A percentile compares a stretch with the other conserved stretches of the same genome.
phyloP scores from a whole-genome alignment of 2,113 vertebrate species.

The Orycteropus afer region DNA sequence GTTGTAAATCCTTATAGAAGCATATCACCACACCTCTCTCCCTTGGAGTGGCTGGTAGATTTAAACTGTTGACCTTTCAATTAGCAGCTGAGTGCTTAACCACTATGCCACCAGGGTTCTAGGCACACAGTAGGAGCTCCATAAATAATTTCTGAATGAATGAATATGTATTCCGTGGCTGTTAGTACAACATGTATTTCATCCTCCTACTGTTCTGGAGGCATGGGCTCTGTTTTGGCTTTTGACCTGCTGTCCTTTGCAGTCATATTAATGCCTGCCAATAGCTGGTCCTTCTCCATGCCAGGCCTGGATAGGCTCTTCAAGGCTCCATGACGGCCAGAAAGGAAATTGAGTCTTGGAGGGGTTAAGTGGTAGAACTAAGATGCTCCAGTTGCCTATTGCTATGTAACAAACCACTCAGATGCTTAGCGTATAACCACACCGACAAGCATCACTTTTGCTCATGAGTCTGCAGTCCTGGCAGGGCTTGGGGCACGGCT shows the following conservation, averaged over 20 bases:
- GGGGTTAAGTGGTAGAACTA: background rate
- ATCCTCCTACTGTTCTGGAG: accelerated
- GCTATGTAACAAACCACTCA: accelerated
- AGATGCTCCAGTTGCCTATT: too few species aligned
- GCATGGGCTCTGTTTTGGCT: background rate
- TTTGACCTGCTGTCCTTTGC: background rate
- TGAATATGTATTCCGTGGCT: accelerated
- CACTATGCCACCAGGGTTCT: background rate
- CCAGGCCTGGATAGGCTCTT: accelerated
- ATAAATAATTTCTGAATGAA: background rate
- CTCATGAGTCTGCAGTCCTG: background rate
- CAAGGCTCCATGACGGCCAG: background rate
- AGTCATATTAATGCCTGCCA: too few species aligned
- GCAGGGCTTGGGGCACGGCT: too few species aligned
- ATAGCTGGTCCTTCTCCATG: background rate
- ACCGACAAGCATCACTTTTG: background rate
- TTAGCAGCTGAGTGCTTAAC: background rate
- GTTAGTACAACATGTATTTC: background rate
- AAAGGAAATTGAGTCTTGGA: background rate
- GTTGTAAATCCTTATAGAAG: background rate
- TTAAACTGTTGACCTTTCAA: background rate
- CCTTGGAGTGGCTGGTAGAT: background rate
- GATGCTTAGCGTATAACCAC: background rate
- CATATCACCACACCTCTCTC: background rate
- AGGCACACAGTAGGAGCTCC: background rate